Conservation (phyloP, 2,113 vertebrate genomes). For the Mesocricetus auratus region DNA sequence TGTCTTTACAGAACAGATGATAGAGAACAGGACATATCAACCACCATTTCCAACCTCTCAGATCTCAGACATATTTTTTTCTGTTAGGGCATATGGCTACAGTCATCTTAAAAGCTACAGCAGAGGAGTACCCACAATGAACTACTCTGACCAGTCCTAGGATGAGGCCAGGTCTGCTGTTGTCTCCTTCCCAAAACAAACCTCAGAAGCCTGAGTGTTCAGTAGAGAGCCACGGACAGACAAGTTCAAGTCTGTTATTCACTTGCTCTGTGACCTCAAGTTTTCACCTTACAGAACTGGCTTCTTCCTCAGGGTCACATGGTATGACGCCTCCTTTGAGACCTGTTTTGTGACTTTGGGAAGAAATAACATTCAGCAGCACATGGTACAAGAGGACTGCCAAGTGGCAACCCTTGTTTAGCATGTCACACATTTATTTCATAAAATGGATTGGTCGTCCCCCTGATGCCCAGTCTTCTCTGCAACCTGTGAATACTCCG, state of each 20-base stretch:
- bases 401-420: not conserved
- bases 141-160: not conserved
- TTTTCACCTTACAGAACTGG: not conserved
- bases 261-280: not conserved
- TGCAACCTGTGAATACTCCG: constrained; percentile 48
- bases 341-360: not conserved
- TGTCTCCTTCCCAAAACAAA: not conserved
- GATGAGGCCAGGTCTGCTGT: not conserved
- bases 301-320: not conserved
- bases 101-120: not conserved
- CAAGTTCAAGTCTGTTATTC: not conserved
- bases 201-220: not conserved
- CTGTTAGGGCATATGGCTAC: not conserved
- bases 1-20: not conserved
- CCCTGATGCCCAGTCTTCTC: constrained; percentile 45
- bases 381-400: not conserved
- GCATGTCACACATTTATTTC: constrained; percentile 37
- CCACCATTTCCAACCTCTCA: fast-evolving
- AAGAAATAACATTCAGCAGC: not conserved
- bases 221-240: not conserved
- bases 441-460: constrained; percentile 58
- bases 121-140: not conserved
- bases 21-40: not conserved
- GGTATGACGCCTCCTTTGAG: fast-evolving
- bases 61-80: not conserved